phyloP scores from a whole-genome alignment of 2,888 invertebrate genomes.

The Sphaerophoria taeniata region DNA sequence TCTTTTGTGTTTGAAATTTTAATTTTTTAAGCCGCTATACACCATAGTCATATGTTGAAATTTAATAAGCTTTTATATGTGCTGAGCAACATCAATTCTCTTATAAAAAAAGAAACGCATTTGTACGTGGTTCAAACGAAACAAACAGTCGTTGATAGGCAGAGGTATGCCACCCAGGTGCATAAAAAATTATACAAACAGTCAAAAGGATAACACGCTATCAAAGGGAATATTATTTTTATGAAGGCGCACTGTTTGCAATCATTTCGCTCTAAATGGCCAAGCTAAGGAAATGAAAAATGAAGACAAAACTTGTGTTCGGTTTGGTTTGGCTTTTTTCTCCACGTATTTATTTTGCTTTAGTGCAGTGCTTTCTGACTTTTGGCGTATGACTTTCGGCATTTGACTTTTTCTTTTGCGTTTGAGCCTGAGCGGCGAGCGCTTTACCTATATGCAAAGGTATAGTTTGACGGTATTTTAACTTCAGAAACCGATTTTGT shows the following conservation, averaged over 20 bases:
- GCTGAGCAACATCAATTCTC: conserved; percentile 36
- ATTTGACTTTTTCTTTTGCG: conserved; percentile 24
- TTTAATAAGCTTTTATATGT: conserved; percentile 59
- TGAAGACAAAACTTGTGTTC: conserved; percentile 68
- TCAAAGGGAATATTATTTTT: conserved; percentile 71
- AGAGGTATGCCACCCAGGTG: conserved; percentile 15
- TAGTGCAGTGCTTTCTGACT: conserved; percentile 48
- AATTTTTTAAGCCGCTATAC: conserved; percentile 10
- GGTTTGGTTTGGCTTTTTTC: conserved; percentile 22
- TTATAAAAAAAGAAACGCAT: background rate
- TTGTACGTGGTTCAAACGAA: conserved; percentile 20
- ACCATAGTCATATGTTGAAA: conserved; percentile 1
- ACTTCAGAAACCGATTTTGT: background rate
- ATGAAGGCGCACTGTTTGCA: conserved; percentile 69
- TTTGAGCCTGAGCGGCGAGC: conserved; percentile 9
- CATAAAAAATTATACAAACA: conserved; percentile 33
- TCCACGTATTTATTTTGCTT: conserved; percentile 39
- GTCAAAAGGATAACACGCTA: conserved; percentile 67
- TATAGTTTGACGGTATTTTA: conserved; percentile 11
- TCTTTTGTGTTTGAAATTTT: conserved; percentile 27
- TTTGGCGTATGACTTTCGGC: conserved; percentile 30
- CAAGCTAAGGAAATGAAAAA: conserved; percentile 69
- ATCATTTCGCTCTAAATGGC: conserved; percentile 72
- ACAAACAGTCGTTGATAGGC: conserved; percentile 22
- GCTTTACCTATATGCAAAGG: background rate